These are phyloP conservation scores for Semnornis frantzii DNA, from an alignment of 2,113 vertebrate species.

Conservation along the genomic window DNA sequence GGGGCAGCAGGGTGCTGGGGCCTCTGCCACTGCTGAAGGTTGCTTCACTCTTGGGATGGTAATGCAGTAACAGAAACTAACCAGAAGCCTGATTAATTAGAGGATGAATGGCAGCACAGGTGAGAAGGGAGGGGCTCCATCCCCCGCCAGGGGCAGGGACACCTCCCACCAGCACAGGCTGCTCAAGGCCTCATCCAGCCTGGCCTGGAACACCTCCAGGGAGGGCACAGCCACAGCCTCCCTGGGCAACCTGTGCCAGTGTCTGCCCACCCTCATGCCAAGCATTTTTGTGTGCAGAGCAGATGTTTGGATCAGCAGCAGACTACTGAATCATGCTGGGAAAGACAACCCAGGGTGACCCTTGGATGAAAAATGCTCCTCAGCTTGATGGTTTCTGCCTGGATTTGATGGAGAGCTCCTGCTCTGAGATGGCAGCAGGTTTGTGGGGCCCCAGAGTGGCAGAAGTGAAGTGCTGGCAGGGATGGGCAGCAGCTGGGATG, in stretches of 20 bases:
- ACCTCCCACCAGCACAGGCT: too few relatives aligned
- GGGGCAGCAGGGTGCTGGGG: not conserved
- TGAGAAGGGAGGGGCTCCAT: too few relatives aligned
- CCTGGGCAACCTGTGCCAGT: too few relatives aligned
- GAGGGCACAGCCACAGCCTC: too few relatives aligned
- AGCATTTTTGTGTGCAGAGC: not conserved
- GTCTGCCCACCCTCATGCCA: too few relatives aligned
- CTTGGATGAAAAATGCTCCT: rapidly evolving
- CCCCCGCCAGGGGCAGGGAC: too few relatives aligned
- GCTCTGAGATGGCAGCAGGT: not conserved
- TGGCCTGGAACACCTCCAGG: too few relatives aligned
- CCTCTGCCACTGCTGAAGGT: not conserved
- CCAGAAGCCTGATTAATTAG: not conserved
- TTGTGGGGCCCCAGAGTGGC: not conserved
- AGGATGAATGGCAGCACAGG: not conserved
- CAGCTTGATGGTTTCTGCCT: rapidly evolving
- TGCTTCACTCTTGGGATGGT: not conserved
- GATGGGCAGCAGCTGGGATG: not conserved
- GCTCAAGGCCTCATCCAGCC: too few relatives aligned
- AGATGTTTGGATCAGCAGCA: not conserved
- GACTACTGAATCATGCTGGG: rapidly evolving
- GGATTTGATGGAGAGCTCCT: not conserved
- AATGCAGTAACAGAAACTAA: not conserved
- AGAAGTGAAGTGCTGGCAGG: too few relatives aligned
- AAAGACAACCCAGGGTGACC: not conserved